Base-by-base conservation (phyloP, 92 coral and sea anemone genomes). In the Umimayanthus chanpuru region DNA sequence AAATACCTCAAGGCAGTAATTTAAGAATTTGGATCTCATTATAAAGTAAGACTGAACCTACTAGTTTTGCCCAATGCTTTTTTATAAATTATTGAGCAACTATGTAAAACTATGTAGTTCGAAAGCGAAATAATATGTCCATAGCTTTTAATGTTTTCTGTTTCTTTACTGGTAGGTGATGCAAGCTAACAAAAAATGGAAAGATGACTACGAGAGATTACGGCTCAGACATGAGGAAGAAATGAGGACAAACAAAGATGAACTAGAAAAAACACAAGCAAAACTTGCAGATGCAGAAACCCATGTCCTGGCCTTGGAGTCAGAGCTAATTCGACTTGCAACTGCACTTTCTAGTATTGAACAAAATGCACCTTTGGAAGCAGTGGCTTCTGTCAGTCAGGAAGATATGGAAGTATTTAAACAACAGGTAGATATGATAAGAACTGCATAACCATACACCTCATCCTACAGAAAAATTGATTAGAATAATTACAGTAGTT, bases 271-370 rank as follows among this genome's bases (percentile, higher is more conserved):
- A 53, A 85, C 96, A 30, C 92, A 90, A 70, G 82, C 86, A 28
- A 91, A 92, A 85, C 90, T 97, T 71, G 92, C 88, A 12, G 93
- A 92, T 39, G 79, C 96, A 36, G 95, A 92, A 88, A 92, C 93
- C 15, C 98, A 93, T 72, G 92, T 95, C 67, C 86, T 93, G 86
- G 94, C 99, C 1, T 91, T 97, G 38, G 97, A 94, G 83, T 81
- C 98, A 23, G 99, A 97, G 85, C 90, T 95, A 12, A 89, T 87
- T 44, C 84, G 99, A 83, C 94, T 97, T 87, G 99, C 99, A 14
- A 77, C 91, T 36, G 88, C 94, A 56, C 76, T 95, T 41, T 81
- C 90, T 44, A 90, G 88, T 2, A 76, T 92, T 76, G 79, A 92
- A 81, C 80, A 85, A 58, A 86, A 78, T 41, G 49, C 92, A 39